Evolutionary conservation across 2,113 vertebrate species (phyloP).

Genomic region (Pterocles gutturalis): DNA sequence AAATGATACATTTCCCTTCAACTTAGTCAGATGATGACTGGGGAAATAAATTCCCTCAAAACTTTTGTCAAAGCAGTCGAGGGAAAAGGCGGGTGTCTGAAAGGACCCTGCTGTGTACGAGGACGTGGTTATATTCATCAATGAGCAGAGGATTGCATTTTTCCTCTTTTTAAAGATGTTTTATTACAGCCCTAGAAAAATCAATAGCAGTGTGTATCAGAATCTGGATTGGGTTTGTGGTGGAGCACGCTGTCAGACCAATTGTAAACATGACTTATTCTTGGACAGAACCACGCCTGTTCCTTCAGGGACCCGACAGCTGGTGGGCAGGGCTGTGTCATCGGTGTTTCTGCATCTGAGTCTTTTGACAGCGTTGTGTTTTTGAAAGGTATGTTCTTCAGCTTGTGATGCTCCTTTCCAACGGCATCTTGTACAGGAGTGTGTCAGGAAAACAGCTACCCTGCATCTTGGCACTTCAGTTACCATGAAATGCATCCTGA

Average conservation of each 20-base stretch:
- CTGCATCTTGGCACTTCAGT: background rate
- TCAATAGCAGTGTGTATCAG: background rate
- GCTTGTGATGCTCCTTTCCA: background rate
- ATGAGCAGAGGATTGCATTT: background rate
- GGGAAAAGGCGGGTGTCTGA: background rate
- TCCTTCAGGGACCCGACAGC: background rate
- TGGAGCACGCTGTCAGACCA: background rate
- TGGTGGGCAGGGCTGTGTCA: background rate
- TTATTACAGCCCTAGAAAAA: background rate
- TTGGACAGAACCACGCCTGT: background rate
- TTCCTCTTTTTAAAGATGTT: background rate
- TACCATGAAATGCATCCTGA: background rate
- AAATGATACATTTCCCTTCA: constrained; percentile 49
- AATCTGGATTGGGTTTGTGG: background rate
- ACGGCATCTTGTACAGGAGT: no score
- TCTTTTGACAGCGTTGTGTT: background rate
- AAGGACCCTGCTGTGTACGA: background rate
- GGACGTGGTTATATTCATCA: background rate
- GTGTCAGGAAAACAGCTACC: background rate
- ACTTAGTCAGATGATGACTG: background rate
- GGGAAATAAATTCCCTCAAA: constrained; percentile 18
- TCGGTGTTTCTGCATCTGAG: background rate
- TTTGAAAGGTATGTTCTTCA: background rate
- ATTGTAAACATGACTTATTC: background rate
- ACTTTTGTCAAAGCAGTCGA: background rate